Conservation (phyloP, 1,140 invertebrate species). For the Ditylenchus dipsaci region DNA sequence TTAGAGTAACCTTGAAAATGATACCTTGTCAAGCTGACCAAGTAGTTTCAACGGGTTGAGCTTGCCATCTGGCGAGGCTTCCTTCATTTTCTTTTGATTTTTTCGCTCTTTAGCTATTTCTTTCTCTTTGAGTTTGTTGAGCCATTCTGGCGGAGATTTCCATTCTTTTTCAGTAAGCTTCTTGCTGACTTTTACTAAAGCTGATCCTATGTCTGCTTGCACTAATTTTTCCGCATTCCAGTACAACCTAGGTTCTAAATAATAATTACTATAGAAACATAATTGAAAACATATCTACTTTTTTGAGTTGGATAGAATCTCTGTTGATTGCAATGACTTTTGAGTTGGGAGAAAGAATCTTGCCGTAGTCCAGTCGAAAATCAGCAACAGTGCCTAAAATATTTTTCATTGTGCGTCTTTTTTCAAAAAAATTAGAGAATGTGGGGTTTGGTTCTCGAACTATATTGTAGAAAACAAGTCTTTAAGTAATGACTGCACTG, state of each 20-base stretch:
- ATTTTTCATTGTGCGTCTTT: too few species aligned
- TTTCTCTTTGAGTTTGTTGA: slow-evolving; percentile 61
- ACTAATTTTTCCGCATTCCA: slow-evolving; percentile 67
- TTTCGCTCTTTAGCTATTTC: slow-evolving; percentile 64
- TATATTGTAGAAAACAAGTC: too few species aligned
- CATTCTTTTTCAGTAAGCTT: slow-evolving; percentile 43
- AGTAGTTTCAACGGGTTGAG: slow-evolving; percentile 67
- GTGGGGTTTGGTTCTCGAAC: too few species aligned
- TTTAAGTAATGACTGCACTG: too few species aligned
- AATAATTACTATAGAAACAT: slow-evolving; percentile 25
- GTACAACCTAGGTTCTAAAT: slow-evolving; percentile 67
- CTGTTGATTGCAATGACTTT: slow-evolving; percentile 68
- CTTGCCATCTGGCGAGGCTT: slow-evolving; percentile 61
- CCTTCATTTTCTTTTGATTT: slow-evolving; percentile 63
- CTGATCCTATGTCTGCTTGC: slow-evolving; percentile 65
- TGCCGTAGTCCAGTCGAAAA: slow-evolving; percentile 67
- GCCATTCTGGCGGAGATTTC: slow-evolving; percentile 61
- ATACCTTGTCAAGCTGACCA: slow-evolving; percentile 62
- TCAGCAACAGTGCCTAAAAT: slow-evolving; percentile 66
- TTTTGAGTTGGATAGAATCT: slow-evolving; percentile 64
- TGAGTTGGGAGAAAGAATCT: slow-evolving; percentile 63
- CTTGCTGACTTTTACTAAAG: slow-evolving; percentile 60
- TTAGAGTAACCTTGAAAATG: too few species aligned
- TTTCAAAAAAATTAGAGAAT: too few species aligned
- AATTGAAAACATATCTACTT: slow-evolving; percentile 60